Base-by-base conservation (phyloP, 2,113 vertebrate genomes). In the Eudorcas thomsonii region DNA sequence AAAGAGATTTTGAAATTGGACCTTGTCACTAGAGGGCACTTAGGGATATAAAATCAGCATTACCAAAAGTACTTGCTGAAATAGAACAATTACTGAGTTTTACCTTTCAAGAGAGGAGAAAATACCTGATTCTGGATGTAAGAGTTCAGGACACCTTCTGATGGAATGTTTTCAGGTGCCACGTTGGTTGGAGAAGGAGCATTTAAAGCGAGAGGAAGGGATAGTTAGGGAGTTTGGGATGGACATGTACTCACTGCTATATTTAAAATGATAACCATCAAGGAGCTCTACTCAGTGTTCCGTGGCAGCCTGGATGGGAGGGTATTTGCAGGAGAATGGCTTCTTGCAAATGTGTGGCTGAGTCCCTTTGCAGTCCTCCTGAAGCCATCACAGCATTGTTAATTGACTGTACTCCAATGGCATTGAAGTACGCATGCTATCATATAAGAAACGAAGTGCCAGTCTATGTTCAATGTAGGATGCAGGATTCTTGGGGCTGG, bases 21-120 rank as follows among this genome's bases (percentile, higher is more conserved):
- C 95, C 97, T 98, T 97, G 98, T 98, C 99, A 99, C 99, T 99
- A 99, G 99, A 93, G 99, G 99, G 99, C 99, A 98, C 98, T 98
- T 98, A 98, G 89, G 93, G 96, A 98, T 98, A 96, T 98, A 96
- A 97, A 99, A 99, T 98, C 97, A 98, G 57, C 93, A 57, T 21
- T 45, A 28, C 78, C 54, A 88, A 60, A 96, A 59, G 25, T 67
- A 30, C 28, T 90, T 97, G 71, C 81, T 91, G 62, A 93, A 97
- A 97, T 92, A 80, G 91, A 96, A 64, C 43, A 71, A 8, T 59
- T 97, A 90, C 62, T 97, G 80, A 95, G 95, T 82, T 83, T 50
- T 39, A 8, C 81, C 92, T 48, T 4, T 64, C 84, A 33, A 39
- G 60, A 90, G 30, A 45, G 91, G 15, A 45, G 84, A 62, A 67